Base-by-base conservation (phyloP, 2,113 vertebrate species). In the Rhipidura dahli region DNA sequence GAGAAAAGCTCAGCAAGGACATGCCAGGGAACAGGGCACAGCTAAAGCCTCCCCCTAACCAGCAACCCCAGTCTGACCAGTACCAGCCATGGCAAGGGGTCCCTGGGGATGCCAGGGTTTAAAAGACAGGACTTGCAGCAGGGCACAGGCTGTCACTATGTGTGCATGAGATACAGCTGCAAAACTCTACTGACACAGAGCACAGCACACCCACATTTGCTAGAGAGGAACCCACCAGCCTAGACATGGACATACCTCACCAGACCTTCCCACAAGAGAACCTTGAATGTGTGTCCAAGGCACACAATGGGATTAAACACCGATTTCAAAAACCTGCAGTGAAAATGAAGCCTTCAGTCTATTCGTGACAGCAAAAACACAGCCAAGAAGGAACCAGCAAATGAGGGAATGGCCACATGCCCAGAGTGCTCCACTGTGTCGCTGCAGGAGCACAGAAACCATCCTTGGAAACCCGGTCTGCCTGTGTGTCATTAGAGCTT, bases 331-430 rank as follows among this genome's bases (percentile, higher is more conserved):
- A 95, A 26, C 59, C 83, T 91, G 86, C 5, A 11, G 54, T 75
- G 92, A 95, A 95, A 96, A 93, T 26, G 45, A 96, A 94, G 76
- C 79, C 86, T 95, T 88, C 57, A 61, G 35, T 83, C 72, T 83
- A 71, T 28, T 40, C 69, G 22, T 10, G 15, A 81, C 68, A 91
- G 93, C 77, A 91, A 79, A 95, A 96, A 90, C 61, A 72, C 56
- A 93, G 93, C 95, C 93, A 96, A 93, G 91, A 96, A 79, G 82
- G 93, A 91, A 85, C 49, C 0, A 0, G 85, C 42, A 93, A 86
- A 94, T 77, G 87, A 91, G 92, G 84, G 83, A 90, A 97, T 96
- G 92, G 95, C 95, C 79, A 37, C 75, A 10, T 77, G 94, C 95
- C 93, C 95, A 95, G 92, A 95, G 71, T 5, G 37, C 94, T 96